Percentiles rank a stretch among this genome's conserved stretches.
phyloP scores from a whole-genome alignment of 2,797 vertebrate genomes.

The Orestias chungarensis region DNA sequence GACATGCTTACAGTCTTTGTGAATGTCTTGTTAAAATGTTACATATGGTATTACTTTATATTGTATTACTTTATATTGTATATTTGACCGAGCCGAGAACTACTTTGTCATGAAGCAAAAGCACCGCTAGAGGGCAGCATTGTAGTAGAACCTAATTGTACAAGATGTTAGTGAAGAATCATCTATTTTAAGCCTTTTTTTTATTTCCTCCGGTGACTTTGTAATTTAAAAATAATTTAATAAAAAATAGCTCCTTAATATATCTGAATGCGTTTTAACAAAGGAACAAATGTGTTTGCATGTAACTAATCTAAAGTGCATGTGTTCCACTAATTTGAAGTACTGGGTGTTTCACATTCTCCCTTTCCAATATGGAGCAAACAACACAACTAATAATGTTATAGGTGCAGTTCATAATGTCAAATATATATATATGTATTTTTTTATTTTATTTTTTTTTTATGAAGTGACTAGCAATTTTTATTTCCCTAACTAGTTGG shows the following conservation, averaged over 20 bases:
- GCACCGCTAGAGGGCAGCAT: slow-evolving; percentile 31
- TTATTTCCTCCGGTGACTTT: slow-evolving; percentile 6
- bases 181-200: neutral
- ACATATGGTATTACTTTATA: no score
- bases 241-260: neutral
- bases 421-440: no score
- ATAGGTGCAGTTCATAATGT: neutral
- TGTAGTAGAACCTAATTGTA: neutral
- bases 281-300: neutral
- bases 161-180: slow-evolving; percentile 45
- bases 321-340: neutral
- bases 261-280: neutral
- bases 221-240: slow-evolving; percentile 18
- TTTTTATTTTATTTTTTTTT: no score
- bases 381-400: neutral
- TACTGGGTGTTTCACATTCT: neutral
- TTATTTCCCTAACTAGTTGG: neutral
- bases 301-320: neutral
- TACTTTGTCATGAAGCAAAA: slow-evolving; percentile 11
- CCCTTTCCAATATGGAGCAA: neutral
- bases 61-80: neutral
- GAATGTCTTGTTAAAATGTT: no score
- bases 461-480: no score
- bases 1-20: no score
- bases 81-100: no score